Percentiles rank a stretch among this genome's conserved stretches.
These are phyloP conservation scores for Chrysolina americana DNA, from an alignment of 2,888 invertebrate species.

Conservation along the genomic window DNA sequence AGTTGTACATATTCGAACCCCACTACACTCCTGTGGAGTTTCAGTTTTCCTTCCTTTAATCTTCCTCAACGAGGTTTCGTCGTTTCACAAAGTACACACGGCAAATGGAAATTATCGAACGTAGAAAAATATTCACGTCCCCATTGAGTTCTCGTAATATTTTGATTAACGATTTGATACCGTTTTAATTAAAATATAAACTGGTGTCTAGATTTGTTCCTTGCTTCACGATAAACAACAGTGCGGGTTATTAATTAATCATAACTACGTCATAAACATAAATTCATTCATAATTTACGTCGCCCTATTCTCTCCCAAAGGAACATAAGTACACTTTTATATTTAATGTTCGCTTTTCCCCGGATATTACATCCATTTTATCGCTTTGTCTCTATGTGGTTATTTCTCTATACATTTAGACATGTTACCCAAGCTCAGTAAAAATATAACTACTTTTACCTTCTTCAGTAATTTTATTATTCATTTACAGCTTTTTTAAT, in stretches of 20 bases:
- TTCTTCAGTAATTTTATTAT: no score
- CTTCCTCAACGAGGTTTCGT: background rate
- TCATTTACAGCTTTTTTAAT: no score
- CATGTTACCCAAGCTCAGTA: no score
- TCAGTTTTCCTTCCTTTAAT: background rate
- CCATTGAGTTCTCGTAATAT: background rate
- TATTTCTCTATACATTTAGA: background rate
- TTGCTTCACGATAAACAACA: background rate
- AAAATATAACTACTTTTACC: no score
- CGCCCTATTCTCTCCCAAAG: background rate
- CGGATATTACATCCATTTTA: background rate
- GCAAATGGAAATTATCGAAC: constrained; percentile 37
- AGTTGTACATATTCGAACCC: background rate
- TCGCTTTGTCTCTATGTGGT: background rate
- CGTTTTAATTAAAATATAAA: constrained; percentile 7
- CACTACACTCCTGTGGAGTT: background rate
- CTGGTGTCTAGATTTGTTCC: background rate
- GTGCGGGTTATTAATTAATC: background rate
- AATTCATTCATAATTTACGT: constrained; percentile 13
- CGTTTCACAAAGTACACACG: background rate
- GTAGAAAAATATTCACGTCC: constrained; percentile 39
- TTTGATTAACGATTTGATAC: constrained; percentile 9
- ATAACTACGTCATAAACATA: constrained; percentile 9
- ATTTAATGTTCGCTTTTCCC: background rate
- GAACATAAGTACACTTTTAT: background rate